phyloP scores from a whole-genome alignment of 2,797 vertebrate species.

The Chiloscyllium punctatum region DNA sequence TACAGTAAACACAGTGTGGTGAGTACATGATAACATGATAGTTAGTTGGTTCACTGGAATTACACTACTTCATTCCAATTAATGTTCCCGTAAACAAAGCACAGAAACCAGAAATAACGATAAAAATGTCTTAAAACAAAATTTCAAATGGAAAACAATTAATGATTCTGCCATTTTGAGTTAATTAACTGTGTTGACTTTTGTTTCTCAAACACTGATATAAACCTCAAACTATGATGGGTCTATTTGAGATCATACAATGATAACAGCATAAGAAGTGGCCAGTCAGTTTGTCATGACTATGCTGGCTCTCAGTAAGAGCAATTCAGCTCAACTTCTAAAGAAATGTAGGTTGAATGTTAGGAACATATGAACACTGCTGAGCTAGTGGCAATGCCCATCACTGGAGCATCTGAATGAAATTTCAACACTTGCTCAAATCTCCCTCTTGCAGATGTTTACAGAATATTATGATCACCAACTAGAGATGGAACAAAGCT shows the following conservation, averaged over 20 bases:
- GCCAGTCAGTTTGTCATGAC: not conserved
- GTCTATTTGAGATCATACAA: not conserved
- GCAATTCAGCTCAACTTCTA: not conserved
- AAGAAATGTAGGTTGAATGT: not conserved
- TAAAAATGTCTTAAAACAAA: not conserved
- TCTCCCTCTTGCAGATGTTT: not conserved
- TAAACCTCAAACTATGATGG: not conserved
- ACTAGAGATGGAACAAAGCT: not conserved
- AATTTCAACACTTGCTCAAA: not conserved
- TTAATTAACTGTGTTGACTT: not conserved
- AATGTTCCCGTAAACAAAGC: not conserved
- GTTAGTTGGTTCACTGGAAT: not conserved
- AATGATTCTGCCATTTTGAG: not conserved
- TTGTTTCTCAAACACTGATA: not conserved
- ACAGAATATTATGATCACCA: slow-evolving; percentile 12
- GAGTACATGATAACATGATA: too few relatives aligned
- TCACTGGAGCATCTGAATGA: not conserved
- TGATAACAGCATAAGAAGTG: not conserved
- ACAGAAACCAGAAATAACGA: not conserved
- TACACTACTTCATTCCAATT: not conserved
- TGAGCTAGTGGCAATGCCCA: not conserved
- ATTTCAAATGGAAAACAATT: not conserved
- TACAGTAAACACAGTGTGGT: too few relatives aligned
- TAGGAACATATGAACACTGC: not conserved
- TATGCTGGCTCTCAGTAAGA: not conserved